Percentiles rank a stretch among this genome's conserved stretches.
Evolutionary conservation across 2,113 vertebrate species (phyloP).

Genomic region (Fregetta grallaria): DNA sequence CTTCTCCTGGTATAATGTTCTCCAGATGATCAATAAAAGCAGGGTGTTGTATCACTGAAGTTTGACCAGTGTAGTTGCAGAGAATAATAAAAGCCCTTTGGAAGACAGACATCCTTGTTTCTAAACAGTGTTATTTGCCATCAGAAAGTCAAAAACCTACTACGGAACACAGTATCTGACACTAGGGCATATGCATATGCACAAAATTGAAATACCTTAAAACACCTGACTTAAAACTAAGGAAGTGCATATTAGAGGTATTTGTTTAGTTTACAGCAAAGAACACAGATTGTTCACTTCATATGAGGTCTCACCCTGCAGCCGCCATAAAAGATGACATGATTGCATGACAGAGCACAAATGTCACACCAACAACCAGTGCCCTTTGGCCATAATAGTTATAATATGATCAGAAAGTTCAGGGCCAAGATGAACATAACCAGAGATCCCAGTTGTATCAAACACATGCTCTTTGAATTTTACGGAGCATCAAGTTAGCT

Average conservation of each 20-base stretch:
- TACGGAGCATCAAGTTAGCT: background rate
- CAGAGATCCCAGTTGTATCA: background rate
- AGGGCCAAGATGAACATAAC: background rate
- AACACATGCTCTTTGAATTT: background rate
- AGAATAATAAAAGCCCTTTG: background rate
- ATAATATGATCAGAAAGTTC: background rate
- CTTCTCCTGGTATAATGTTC: background rate
- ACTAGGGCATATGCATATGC: background rate
- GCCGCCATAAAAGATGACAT: background rate
- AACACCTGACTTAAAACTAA: background rate
- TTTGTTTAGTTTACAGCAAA: background rate
- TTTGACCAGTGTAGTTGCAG: background rate
- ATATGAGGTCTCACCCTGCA: background rate
- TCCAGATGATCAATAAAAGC: background rate
- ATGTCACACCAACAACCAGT: background rate
- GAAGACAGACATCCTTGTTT: background rate
- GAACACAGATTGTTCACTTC: background rate
- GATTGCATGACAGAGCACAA: background rate
- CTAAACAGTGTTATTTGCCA: background rate
- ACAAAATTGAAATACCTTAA: background rate
- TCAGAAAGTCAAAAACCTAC: background rate
- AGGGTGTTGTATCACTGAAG: background rate
- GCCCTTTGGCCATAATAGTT: background rate
- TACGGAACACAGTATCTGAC: background rate
- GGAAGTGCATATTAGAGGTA: background rate